Conservation (phyloP, 2,888 invertebrate genomes). For the Synergus japonicus region DNA sequence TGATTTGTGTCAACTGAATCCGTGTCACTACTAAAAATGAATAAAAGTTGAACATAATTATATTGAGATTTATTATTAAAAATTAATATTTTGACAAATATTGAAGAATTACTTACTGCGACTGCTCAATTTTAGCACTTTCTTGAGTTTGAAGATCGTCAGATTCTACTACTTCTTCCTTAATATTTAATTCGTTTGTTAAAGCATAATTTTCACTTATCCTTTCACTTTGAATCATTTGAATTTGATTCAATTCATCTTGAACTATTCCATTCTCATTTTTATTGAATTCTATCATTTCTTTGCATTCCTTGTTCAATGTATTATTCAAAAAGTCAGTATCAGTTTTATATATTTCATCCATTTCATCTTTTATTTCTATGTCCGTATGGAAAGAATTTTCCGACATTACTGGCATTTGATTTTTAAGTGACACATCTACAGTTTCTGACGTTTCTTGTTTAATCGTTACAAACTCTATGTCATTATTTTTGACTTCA, state of each 20-base stretch:
- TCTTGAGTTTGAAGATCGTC: not conserved
- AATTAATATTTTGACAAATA: too few species aligned
- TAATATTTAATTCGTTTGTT: not conserved
- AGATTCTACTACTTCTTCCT: not conserved
- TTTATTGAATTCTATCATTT: not conserved
- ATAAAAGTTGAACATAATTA: not conserved
- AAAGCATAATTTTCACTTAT: conserved; percentile 1
- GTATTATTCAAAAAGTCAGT: not conserved
- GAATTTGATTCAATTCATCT: not conserved
- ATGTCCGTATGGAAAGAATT: not conserved
- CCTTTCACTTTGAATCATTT: not conserved
- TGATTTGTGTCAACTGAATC: not conserved
- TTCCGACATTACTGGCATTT: not conserved
- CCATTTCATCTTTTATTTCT: not conserved
- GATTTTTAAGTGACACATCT: not conserved
- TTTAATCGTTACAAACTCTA: not conserved
- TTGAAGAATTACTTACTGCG: not conserved
- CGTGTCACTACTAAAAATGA: not conserved
- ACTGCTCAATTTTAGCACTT: not conserved
- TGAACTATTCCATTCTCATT: not conserved
- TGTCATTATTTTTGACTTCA: not conserved
- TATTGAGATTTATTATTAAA: not conserved
- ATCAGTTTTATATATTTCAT: not conserved
- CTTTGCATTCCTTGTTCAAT: not conserved
- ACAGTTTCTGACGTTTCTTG: not conserved